phyloP scores from a whole-genome alignment of 2,888 invertebrate species.

The Sarcophaga carnaria region DNA sequence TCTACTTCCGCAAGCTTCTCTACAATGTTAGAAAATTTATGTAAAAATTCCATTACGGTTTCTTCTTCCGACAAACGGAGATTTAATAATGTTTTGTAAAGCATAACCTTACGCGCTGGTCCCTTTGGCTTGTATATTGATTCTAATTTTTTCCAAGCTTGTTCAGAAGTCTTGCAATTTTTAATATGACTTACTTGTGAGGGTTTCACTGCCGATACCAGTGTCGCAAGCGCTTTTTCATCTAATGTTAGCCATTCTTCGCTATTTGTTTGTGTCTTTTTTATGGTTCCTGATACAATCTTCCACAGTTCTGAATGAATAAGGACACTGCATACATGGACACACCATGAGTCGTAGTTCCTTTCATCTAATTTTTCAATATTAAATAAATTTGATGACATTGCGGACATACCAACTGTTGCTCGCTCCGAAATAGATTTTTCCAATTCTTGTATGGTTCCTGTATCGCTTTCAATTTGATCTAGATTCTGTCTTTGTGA shows the following conservation, averaged over 20 bases:
- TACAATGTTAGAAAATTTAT: constrained; percentile 18
- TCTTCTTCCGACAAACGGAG: constrained; percentile 51
- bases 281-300: too few species aligned
- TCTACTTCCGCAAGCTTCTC: constrained; percentile 33
- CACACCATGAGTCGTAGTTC: too few species aligned
- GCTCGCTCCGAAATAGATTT: too few species aligned
- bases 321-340: too few species aligned
- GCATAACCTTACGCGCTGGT: not conserved
- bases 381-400: too few species aligned
- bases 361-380: too few species aligned
- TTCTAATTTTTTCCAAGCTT: constrained; percentile 57
- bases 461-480: too few species aligned
- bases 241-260: too few species aligned
- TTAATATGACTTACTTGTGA: constrained; percentile 53
- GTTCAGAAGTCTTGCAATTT: constrained; percentile 52
- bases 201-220: constrained; percentile 42
- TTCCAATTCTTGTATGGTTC: too few species aligned
- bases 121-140: constrained; percentile 46
- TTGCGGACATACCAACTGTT: not conserved
- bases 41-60: not conserved
- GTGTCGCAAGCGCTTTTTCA: constrained; percentile 48
- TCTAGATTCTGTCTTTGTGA: too few species aligned
- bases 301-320: too few species aligned
- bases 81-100: constrained; percentile 27
- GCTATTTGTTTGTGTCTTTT: too few species aligned